phyloP scores from a whole-genome alignment of 2,888 invertebrate species.

The Eucriotettix oculatus region DNA sequence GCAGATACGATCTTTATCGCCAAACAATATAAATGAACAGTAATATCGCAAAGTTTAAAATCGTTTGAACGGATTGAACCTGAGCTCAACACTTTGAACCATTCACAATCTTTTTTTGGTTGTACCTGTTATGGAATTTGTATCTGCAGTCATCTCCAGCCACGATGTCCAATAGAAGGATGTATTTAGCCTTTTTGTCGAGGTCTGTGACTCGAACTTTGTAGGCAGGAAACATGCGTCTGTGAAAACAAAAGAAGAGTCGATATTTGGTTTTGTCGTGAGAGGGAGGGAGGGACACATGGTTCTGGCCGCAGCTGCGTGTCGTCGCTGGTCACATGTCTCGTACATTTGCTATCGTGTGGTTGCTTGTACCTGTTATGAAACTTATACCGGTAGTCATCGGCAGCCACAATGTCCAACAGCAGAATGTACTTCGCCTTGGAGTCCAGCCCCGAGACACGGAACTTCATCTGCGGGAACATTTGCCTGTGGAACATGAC shows the following conservation, averaged over 20 bases:
- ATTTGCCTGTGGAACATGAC: constrained; percentile 68
- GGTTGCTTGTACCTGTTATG: constrained; percentile 64
- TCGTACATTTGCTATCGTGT: background rate
- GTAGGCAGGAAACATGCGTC: constrained; percentile 96
- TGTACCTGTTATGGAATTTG: constrained; percentile 84
- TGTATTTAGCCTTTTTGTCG: constrained; percentile 95
- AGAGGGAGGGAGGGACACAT: no score
- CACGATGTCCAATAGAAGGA: constrained; percentile 92
- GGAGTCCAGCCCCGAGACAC: constrained; percentile 94
- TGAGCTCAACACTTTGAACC: no score
- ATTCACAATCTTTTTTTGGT: constrained; percentile 3
- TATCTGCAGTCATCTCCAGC: constrained; percentile 91
- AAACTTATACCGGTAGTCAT: constrained; percentile 97
- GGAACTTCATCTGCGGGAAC: constrained; percentile 99
- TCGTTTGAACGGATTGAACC: no score
- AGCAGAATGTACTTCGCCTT: constrained; percentile 98
- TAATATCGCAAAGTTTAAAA: no score
- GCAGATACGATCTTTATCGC: no score
- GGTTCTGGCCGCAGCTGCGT: no score
- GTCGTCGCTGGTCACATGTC: no score
- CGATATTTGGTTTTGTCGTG: background rate
- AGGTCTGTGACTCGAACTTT: constrained; percentile 91
- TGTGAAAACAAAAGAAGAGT: constrained; percentile 26
- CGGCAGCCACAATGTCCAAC: constrained; percentile 96
- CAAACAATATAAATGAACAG: no score